These are phyloP conservation scores for Trogon surrucura DNA, from an alignment of 2,113 vertebrate species.

Conservation along the genomic window DNA sequence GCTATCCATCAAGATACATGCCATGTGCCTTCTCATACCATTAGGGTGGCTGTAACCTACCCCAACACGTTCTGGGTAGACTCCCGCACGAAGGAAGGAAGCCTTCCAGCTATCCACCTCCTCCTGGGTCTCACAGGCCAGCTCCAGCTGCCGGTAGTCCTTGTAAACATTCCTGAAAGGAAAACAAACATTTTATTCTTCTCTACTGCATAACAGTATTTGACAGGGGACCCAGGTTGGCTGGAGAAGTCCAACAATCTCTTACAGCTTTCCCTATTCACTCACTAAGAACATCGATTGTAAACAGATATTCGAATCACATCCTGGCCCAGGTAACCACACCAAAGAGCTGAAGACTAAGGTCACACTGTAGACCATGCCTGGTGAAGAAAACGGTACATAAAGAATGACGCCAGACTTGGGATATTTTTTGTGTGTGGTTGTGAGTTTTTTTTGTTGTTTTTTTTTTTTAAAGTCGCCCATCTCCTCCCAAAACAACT, in stretches of 20 bases:
- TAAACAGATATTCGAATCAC: neutral
- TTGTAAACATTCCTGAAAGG: slow-evolving; percentile 94
- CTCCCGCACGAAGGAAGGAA: slow-evolving; percentile 95
- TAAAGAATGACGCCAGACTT: neutral
- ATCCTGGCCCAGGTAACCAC: neutral
- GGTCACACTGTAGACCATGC: neutral
- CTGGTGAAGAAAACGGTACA: neutral
- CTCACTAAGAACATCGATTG: neutral
- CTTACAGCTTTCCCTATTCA: neutral
- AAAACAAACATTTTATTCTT: neutral
- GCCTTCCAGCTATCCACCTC: slow-evolving; percentile 98
- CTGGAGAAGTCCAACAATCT: neutral
- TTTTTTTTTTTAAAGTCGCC: neutral
- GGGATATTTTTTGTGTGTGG: too few species aligned
- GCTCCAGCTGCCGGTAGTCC: slow-evolving; percentile 97
- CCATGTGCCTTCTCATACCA: neutral
- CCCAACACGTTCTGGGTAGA: slow-evolving; percentile 93
- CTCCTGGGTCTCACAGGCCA: slow-evolving; percentile 99
- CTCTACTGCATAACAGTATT: neutral
- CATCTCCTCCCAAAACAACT: neutral
- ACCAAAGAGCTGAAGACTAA: neutral
- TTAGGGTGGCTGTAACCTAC: slow-evolving; percentile 67
- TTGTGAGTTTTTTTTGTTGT: too few species aligned
- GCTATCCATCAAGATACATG: neutral
- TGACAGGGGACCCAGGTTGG: too few species aligned